Base-by-base conservation (phyloP, 2,888 invertebrate species). In the Drosophila fungiperda region DNA sequence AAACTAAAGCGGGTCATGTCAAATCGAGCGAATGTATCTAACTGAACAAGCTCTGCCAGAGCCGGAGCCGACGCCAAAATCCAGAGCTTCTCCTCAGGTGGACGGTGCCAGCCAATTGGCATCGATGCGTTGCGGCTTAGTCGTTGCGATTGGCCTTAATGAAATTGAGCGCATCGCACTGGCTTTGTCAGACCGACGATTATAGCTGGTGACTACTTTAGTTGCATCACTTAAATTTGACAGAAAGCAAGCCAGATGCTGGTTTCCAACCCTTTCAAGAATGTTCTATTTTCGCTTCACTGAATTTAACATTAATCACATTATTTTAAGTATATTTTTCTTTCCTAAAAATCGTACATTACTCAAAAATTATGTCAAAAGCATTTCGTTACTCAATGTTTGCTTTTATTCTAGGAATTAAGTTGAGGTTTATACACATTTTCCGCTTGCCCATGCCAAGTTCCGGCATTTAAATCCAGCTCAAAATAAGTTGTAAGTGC, bases 81-180 rank as follows among this genome's bases (percentile, higher is more conserved):
- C 45, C 15, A 1, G 8, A 42, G 57, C 57, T 45, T n/a, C 68
- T 65, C 50, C 57, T 57, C 61, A 58, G 61, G 71, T 76, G 77
- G 61, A 52, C 35, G 29, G 32, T 59, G 70, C 70, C 82, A 83
- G 70, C 70, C 82, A 83, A 87, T 81, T 84, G 87, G 70, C 84
- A 83, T 83, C 87, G 79, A 60, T 77, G 68, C 85, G 79, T 62
- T 77, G 67, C 65, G 65, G 62, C 71, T 68, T 58, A 80, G 72
- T 42, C 54, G 64, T 38, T 64, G 62, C 63, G 49, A 59, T 67
- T 78, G 80, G 40, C 80, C 60, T 59, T 71, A 78, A 78, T 80
- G 77, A 64, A 80, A 80, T 71, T 78, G 80, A 71, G 70, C 75
- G 35, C n/a, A n/a, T 35, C 12, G 36, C 49, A 71, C 5, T 26